phyloP scores from a whole-genome alignment of 1,140 invertebrate species.

The Cherax destructor region DNA sequence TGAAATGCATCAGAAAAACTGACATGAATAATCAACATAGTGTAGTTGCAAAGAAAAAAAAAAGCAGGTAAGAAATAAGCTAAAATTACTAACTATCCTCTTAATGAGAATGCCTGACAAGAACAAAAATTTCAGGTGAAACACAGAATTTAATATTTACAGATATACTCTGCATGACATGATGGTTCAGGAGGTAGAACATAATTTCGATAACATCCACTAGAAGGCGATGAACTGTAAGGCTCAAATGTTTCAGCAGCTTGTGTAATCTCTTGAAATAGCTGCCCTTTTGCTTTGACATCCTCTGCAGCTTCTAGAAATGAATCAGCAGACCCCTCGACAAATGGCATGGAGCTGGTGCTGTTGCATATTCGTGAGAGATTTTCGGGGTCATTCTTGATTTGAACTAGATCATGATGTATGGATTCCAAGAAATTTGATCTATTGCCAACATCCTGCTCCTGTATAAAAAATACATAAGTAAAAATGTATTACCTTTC shows the following conservation, averaged over 20 bases:
- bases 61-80: no score
- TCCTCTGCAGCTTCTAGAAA: constrained; percentile 42
- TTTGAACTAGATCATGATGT: constrained; percentile 31
- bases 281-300: constrained; percentile 32
- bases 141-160: not conserved
- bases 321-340: not conserved
- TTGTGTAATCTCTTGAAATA: constrained; percentile 56
- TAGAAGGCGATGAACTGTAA: constrained; percentile 28
- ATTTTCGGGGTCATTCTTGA: constrained; percentile 58
- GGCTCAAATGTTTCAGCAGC: constrained; percentile 55
- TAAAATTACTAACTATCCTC: no score
- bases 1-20: no score
- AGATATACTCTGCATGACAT: constrained; percentile 36
- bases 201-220: constrained; percentile 39
- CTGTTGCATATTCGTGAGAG: constrained; percentile 34
- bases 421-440: not conserved
- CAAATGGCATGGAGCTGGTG: not conserved
- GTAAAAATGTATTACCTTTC: not conserved
- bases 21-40: no score
- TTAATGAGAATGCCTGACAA: not conserved
- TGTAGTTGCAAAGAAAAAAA: no score
- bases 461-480: constrained; percentile 7
- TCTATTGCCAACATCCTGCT: not conserved
- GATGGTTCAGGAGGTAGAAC: constrained; percentile 9
- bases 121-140: not conserved